Base-by-base conservation (phyloP, 1,140 invertebrate species). In the Drosophila kohkoa region DNA sequence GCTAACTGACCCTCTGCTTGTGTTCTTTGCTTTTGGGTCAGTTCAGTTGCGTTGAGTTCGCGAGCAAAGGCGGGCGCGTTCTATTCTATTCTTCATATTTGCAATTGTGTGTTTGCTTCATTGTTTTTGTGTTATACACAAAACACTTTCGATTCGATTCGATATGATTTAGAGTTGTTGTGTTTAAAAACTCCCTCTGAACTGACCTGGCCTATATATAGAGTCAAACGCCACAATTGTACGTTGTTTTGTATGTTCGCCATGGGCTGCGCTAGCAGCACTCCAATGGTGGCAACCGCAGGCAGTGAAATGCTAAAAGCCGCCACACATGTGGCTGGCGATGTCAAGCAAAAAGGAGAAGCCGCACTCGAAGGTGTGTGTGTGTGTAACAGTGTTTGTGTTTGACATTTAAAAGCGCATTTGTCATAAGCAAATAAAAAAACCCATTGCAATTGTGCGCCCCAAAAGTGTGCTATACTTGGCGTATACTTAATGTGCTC, bases 221-320 rank as follows among this genome's bases (percentile, higher is more conserved):
- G 43, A 25, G 20, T 25, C 20, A 25, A 3, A 4, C 25, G n/a
- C 25, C 11, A 6, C 13, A 25, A 68, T 63, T 35, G 59, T 11
- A 52, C 35, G 3, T 38, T 51, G 15, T 32, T 32, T 38, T 38
- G 35, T 10, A 38, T 35, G 25, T 16, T 35, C 62, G 71, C 57
- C 68, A 92, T 92, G 91, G 91, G 91, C 77, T 92, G 91, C 70
- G 91, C 91, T 59, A 91, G 87, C 76, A 92, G 91, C 81, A 90
- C 91, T 55, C 91, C 91, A 57, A 90, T 92, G 83, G 77, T 92
- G 68, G 83, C 85, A 62, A 90, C 85, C 51, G 91, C 89, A 46
- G 91, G 91, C 69, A 91, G 85, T 79, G 91, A 91, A 81, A 91
- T 92, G 78, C 75, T 92, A 64, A 92, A 92, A 77, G 81, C 91